A percentile compares a stretch with the other conserved stretches of the same genome.
Conservation (phyloP, 2,888 invertebrate species). For the Galerucella calmariensis region DNA sequence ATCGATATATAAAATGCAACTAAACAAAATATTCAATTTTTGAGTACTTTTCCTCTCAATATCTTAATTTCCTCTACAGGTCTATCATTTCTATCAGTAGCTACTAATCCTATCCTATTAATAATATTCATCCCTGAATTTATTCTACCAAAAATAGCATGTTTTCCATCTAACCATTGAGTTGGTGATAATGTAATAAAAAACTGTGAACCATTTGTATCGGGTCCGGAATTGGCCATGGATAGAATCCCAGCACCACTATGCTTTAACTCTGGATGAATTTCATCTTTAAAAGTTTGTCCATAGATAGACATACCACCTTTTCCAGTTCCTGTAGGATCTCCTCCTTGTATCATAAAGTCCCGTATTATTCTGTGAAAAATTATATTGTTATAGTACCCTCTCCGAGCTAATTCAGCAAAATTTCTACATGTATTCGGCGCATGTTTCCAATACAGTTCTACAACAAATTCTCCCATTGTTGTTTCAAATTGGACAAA, state of each 20-base stretch:
- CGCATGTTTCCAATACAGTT: constrained; percentile 98
- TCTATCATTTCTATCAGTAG: constrained; percentile 5
- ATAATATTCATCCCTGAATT: constrained; percentile 90
- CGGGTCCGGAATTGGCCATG: constrained; percentile 98
- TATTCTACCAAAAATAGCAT: constrained; percentile 94
- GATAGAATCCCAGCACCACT: constrained; percentile 91
- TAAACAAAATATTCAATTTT: not conserved
- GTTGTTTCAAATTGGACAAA: constrained; percentile 85
- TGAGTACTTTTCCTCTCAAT: constrained; percentile 1
- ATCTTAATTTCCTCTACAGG: constrained; percentile 16
- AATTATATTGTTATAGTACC: constrained; percentile 95
- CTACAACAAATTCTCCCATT: constrained; percentile 92
- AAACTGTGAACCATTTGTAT: constrained; percentile 98
- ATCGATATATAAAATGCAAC: too few species aligned
- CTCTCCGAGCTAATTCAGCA: constrained; percentile 90
- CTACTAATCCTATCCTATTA: constrained; percentile 89
- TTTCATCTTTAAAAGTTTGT: constrained; percentile 93
- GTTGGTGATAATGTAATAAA: constrained; percentile 97
- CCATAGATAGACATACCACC: constrained; percentile 98
- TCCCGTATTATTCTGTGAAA: constrained; percentile 96
- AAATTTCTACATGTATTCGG: constrained; percentile 98
- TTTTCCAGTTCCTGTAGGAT: constrained; percentile 90
- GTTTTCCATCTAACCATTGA: constrained; percentile 98
- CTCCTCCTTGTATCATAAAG: constrained; percentile 96
- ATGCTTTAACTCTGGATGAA: constrained; percentile 92